Percentiles rank a stretch among this genome's conserved stretches.
Conservation (phyloP, 2,888 invertebrate genomes). For the Formica aserva region DNA sequence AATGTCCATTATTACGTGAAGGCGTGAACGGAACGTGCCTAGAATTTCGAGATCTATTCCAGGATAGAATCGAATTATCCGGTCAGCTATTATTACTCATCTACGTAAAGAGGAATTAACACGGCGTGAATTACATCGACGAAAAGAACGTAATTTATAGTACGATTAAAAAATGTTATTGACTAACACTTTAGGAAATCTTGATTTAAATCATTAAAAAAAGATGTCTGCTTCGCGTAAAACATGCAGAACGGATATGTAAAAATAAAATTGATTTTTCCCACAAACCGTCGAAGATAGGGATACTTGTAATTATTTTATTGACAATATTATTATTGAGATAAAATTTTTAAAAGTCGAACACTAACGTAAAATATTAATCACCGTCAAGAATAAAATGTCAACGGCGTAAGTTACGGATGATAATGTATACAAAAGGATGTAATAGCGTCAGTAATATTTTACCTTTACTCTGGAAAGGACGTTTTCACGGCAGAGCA, state of each 20-base stretch:
- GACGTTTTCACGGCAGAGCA: constrained; percentile 96
- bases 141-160: background rate
- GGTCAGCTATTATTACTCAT: background rate
- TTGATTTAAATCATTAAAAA: background rate
- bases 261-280: background rate
- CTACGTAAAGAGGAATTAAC: background rate
- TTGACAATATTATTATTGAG: background rate
- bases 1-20: constrained; percentile 33
- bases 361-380: background rate
- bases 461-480: constrained; percentile 91
- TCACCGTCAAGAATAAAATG: background rate
- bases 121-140: background rate
- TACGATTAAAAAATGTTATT: background rate
- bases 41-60: constrained; percentile 17
- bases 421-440: background rate
- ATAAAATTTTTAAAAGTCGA: background rate
- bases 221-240: background rate
- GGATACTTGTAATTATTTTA: background rate
- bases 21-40: background rate
- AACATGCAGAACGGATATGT: background rate
- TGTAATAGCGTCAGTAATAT: background rate
- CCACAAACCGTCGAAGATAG: background rate
- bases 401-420: background rate
- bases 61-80: background rate
- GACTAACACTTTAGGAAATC: background rate